Base-by-base conservation (phyloP, 2,888 invertebrate species). In the Neocrepidodera transversa region DNA sequence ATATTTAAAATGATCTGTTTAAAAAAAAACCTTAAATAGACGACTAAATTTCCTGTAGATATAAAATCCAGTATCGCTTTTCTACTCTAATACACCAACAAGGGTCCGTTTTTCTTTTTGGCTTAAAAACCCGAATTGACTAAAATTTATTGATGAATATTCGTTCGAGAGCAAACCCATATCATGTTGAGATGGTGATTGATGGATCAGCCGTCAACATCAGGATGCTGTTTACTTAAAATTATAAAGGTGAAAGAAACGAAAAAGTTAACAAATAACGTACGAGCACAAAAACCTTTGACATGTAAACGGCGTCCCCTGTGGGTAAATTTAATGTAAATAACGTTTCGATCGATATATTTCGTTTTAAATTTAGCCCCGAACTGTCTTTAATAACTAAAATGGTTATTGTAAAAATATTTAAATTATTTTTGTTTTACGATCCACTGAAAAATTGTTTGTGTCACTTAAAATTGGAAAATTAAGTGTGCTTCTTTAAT, bases 191-290 rank as follows among this genome's bases (percentile, higher is more conserved):
- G 38, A 47, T 47, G 38, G 11, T 58, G 52, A 58, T 58, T 58
- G 52, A 58, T 58, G 26, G 40, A 43, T 20, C 10, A 26, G 20
- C 30, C 30, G 51, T 52, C 52, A 47, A 52, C 17, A 45, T 32
- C 58, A 52, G 52, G 47, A 48, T 17, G 38, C 51, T 51, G 38
- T 58, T 53, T 53, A 45, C 53, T 26, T 53, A 45, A 53, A 42
- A 48, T 48, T 48, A 32, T 35, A 38, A 32, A 43, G 53, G 53
- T 35, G 43, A 52, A 40, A 52, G 42, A 28, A 10, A 45, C 45
- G 45, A 52, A 48, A 48, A 48, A 18, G 48, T 48, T 48, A 30
- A 48, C 48, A 48, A 48, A 48, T 48, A 32, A 48, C 20, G 32
- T 32, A 48, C 10, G 35, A 32, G 32, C 35, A 48, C 18, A 48